These are phyloP conservation scores for Drosophila melanosoma DNA, from an alignment of 2,888 invertebrate species.

Conservation along the genomic window DNA sequence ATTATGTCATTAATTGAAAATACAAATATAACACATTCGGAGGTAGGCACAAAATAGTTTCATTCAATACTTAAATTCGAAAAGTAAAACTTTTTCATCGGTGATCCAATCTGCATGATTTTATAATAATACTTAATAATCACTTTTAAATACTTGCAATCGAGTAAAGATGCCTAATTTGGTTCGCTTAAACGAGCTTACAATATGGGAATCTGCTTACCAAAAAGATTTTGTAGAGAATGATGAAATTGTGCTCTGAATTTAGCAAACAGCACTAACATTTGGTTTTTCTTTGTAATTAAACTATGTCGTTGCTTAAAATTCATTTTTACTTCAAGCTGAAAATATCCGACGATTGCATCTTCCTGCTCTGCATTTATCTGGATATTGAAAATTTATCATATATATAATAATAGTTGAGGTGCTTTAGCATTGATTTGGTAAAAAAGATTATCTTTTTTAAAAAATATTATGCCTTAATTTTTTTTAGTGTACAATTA, in stretches of 20 bases:
- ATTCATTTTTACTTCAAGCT: background rate
- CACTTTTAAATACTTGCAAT: background rate
- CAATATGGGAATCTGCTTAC: background rate
- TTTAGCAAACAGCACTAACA: background rate
- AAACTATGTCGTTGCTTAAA: background rate
- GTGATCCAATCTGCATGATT: background rate
- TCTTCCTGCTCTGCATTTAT: too few species aligned
- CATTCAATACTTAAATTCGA: background rate
- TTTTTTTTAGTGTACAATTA: background rate
- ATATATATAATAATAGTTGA: too few species aligned
- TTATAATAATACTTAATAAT: background rate
- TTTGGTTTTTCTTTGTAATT: background rate
- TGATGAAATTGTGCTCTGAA: background rate
- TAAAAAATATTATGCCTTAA: background rate
- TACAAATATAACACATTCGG: background rate
- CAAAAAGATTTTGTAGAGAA: background rate
- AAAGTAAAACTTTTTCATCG: background rate
- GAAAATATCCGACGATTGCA: too few species aligned
- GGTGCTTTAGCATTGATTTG: background rate
- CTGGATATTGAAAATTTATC: too few species aligned
- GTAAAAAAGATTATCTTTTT: background rate
- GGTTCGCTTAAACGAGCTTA: background rate
- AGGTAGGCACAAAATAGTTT: background rate
- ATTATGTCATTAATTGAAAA: background rate
- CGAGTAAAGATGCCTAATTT: background rate